phyloP scores from a whole-genome alignment of 2,888 invertebrate species.

The Pterostichus madidus region DNA sequence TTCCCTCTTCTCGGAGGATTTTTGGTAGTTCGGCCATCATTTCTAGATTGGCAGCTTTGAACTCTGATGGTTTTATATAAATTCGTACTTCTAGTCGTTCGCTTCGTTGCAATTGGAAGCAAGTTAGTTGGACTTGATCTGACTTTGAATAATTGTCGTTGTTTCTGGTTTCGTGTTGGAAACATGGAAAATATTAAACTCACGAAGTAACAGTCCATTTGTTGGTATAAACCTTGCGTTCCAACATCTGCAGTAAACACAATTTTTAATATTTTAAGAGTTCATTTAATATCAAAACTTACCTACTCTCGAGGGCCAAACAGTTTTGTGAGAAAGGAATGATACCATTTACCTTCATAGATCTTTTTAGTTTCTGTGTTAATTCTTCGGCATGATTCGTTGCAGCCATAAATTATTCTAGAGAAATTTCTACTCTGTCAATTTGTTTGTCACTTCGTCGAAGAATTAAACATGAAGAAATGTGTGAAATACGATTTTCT shows the following conservation, averaged over 20 bases:
- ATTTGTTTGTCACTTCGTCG: slow-evolving; percentile 89
- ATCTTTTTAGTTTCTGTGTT: too few species aligned
- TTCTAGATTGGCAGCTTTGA: slow-evolving; percentile 74
- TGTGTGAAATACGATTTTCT: too few species aligned
- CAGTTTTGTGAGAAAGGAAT: slow-evolving; percentile 95
- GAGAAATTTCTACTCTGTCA: slow-evolving; percentile 91
- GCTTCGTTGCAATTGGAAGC: slow-evolving; percentile 86
- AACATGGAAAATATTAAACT: slow-evolving; percentile 93
- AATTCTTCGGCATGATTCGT: too few species aligned
- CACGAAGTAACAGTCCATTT: slow-evolving; percentile 88
- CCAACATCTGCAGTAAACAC: too few species aligned
- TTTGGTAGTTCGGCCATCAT: slow-evolving; percentile 83
- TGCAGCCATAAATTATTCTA: slow-evolving; percentile 89
- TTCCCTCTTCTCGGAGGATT: too few species aligned
- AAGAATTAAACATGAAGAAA: slow-evolving; percentile 87
- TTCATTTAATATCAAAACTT: slow-evolving; percentile 83
- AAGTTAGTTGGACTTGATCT: slow-evolving; percentile 85
- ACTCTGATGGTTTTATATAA: slow-evolving; percentile 81
- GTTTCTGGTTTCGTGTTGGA: slow-evolving; percentile 80
- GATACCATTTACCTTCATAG: slow-evolving; percentile 91
- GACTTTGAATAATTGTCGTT: slow-evolving; percentile 78
- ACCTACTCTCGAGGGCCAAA: slow-evolving; percentile 93
- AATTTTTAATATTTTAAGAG: too few species aligned
- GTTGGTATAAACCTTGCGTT: too few species aligned
- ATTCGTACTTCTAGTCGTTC: slow-evolving; percentile 85